phyloP scores from a whole-genome alignment of 2,888 invertebrate species.

The Anthophora plumipes region DNA sequence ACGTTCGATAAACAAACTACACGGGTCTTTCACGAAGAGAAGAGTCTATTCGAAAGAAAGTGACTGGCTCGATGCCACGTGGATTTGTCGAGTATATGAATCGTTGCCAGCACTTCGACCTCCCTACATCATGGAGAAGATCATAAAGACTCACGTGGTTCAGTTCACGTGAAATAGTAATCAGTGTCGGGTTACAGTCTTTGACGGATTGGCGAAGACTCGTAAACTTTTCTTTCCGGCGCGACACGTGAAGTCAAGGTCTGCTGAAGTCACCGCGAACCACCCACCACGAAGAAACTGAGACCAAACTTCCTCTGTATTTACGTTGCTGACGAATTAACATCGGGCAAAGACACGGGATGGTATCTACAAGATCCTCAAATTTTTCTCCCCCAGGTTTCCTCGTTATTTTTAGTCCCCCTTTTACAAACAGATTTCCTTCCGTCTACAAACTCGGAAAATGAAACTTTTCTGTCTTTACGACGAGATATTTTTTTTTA shows the following conservation, averaged over 20 bases:
- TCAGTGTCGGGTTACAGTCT: slow-evolving; percentile 77
- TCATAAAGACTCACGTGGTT: slow-evolving; percentile 20
- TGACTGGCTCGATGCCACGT: slow-evolving; percentile 46
- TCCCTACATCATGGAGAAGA: too few species aligned
- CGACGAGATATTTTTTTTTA: slow-evolving; percentile 25
- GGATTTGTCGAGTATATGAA: slow-evolving; percentile 13
- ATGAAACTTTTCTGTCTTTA: not conserved
- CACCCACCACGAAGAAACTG: slow-evolving; percentile 65
- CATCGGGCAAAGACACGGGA: slow-evolving; percentile 1
- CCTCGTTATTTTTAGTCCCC: not conserved
- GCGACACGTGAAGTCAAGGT: slow-evolving; percentile 76
- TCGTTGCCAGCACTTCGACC: too few species aligned
- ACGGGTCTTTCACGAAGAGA: not conserved
- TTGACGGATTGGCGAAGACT: slow-evolving; percentile 75
- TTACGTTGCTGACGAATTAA: slow-evolving; percentile 29
- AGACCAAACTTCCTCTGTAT: slow-evolving; percentile 29
- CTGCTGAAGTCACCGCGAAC: slow-evolving; percentile 64
- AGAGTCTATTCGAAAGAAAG: slow-evolving; percentile 34
- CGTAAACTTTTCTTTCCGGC: slow-evolving; percentile 72
- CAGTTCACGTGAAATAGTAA: slow-evolving; percentile 75
- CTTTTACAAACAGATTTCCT: not conserved
- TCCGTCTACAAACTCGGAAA: not conserved
- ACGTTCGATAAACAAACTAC: not conserved
- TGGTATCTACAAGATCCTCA: not conserved
- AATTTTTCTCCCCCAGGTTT: not conserved